Percentiles rank a stretch among this genome's conserved stretches.
These are phyloP conservation scores for Zonitis immaculata DNA, from an alignment of 2,888 invertebrate species.

Conservation along the genomic window DNA sequence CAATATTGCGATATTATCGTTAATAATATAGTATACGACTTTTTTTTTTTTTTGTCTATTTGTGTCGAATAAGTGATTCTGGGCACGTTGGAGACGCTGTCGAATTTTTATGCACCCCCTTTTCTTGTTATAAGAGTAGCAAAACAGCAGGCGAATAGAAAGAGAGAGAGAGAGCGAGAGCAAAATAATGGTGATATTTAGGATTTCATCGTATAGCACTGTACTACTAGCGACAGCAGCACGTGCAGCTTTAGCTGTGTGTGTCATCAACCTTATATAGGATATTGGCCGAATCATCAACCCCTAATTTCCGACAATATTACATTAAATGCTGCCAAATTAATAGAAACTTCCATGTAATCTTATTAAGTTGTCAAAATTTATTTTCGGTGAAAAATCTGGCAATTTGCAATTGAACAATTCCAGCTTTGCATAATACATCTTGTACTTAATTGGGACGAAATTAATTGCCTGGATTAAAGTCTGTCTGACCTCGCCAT, in stretches of 20 bases:
- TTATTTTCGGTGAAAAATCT: too few relatives aligned
- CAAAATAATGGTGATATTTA: background rate
- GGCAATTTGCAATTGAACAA: background rate
- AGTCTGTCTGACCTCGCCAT: background rate
- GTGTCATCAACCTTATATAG: background rate
- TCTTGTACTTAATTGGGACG: constrained; percentile 1
- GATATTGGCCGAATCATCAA: background rate
- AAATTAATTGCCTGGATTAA: background rate
- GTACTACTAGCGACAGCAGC: background rate
- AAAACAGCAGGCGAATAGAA: background rate
- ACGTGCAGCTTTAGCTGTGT: background rate
- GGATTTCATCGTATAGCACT: background rate
- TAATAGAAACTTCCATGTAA: constrained; percentile 13
- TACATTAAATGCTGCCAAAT: constrained; percentile 12
- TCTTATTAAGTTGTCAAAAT: constrained; percentile 14
- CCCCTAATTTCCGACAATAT: background rate
- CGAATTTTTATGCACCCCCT: constrained; percentile 21
- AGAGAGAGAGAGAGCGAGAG: too few relatives aligned
- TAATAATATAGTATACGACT: constrained; percentile 18
- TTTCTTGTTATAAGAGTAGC: background rate
- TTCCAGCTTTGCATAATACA: background rate
- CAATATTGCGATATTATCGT: constrained; percentile 13
- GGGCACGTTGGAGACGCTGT: constrained; percentile 15
- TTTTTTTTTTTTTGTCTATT: too few relatives aligned
- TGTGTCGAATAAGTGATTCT: constrained; percentile 17